phyloP scores from a whole-genome alignment of 1,140 invertebrate species.

The Condylostylus longicornis region DNA sequence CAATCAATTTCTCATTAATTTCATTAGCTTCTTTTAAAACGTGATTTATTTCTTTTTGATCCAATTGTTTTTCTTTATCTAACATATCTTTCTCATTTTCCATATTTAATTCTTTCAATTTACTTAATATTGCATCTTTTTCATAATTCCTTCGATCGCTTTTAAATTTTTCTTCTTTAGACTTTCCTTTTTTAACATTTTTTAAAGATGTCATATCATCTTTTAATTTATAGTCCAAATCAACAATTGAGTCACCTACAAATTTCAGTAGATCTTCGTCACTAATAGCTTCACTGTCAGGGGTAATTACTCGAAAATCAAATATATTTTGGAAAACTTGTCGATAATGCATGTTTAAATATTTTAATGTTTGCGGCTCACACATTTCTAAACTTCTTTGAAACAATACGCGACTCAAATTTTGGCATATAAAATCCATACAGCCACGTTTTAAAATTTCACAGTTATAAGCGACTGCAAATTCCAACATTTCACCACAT shows the following conservation, averaged over 20 bases:
- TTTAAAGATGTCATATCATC: conserved; percentile 10
- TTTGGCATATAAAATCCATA: conserved; percentile 48
- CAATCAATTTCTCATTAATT: conserved; percentile 8
- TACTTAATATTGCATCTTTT: conserved; percentile 18
- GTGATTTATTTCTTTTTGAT: conserved; percentile 8
- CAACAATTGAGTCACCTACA: conserved; percentile 30
- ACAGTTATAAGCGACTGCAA: conserved; percentile 45
- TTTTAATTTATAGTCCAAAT: conserved; percentile 24
- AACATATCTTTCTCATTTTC: conserved; percentile 6
- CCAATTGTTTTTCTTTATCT: conserved; percentile 2
- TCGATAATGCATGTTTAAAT: conserved; percentile 40
- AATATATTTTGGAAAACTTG: conserved; percentile 25
- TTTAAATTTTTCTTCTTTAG: conserved; percentile 2
- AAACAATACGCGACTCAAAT: conserved; percentile 45
- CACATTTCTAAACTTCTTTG: conserved; percentile 39
- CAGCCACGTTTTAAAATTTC: conserved; percentile 40
- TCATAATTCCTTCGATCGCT: neutral
- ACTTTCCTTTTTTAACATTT: conserved; percentile 11
- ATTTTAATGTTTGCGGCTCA: conserved; percentile 37
- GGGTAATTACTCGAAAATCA: conserved; percentile 39
- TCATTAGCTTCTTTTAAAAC: conserved; percentile 6
- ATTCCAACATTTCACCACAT: conserved; percentile 45
- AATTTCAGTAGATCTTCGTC: conserved; percentile 36
- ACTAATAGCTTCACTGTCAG: conserved; percentile 36
- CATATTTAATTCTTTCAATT: conserved; percentile 24